Conservation (phyloP, 2,888 invertebrate genomes). For the Pachliopta kotzebuea region DNA sequence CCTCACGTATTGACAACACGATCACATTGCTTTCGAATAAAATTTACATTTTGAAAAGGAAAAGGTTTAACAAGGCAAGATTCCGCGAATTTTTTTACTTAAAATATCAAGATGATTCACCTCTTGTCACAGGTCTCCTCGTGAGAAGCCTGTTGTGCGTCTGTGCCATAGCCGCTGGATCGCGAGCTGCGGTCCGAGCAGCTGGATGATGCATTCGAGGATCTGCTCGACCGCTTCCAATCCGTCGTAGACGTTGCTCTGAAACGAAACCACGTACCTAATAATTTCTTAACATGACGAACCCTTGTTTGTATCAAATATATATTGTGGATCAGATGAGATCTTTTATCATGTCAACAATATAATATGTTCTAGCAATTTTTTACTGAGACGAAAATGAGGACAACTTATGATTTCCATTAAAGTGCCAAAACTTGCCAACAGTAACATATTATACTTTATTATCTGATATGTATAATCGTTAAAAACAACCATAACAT, state of each 20-base stretch:
- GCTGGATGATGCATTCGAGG: slow-evolving; percentile 71
- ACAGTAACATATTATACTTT: neutral
- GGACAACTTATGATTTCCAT: neutral
- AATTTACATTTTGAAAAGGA: too few species aligned
- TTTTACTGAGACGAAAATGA: too few species aligned
- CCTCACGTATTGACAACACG: too few species aligned
- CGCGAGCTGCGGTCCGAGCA: slow-evolving; percentile 69
- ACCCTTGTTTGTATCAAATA: too few species aligned
- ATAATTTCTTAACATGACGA: neutral
- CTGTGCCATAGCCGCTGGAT: slow-evolving; percentile 73
- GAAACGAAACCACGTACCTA: slow-evolving; percentile 19
- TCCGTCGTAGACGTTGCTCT: slow-evolving; percentile 39
- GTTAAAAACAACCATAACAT: neutral
- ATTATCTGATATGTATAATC: neutral
- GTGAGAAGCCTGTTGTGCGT: slow-evolving; percentile 54
- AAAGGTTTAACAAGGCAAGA: too few species aligned
- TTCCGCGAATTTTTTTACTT: too few species aligned
- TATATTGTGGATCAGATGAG: too few species aligned
- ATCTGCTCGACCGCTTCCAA: slow-evolving; percentile 68
- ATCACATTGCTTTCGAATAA: too few species aligned
- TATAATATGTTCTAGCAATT: too few species aligned
- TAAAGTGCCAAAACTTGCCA: neutral
- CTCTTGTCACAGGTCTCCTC: slow-evolving; percentile 67
- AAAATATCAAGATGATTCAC: slow-evolving; percentile 40
- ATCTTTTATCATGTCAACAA: too few species aligned